These are phyloP conservation scores for Hyles euphorbiae DNA, from an alignment of 1,140 invertebrate species.

Conservation along the genomic window DNA sequence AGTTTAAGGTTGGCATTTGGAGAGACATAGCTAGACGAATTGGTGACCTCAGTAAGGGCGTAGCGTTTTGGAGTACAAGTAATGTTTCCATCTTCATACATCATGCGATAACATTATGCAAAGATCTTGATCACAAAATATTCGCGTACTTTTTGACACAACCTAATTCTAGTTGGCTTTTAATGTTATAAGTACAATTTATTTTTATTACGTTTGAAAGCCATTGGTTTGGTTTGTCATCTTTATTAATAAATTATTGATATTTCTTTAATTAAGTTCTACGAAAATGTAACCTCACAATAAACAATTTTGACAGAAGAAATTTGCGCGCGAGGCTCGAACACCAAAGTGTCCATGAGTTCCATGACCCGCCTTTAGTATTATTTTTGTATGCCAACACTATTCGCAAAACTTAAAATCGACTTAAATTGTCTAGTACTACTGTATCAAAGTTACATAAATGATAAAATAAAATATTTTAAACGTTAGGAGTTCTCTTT, in stretches of 20 bases:
- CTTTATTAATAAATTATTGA: background rate
- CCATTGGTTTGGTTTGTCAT: background rate
- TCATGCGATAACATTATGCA: conserved; percentile 70
- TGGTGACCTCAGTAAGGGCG: conserved; percentile 74
- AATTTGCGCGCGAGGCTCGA: conserved; percentile 58
- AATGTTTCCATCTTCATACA: conserved; percentile 72
- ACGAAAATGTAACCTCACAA: conserved; percentile 43
- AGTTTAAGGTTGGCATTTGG: conserved; percentile 77
- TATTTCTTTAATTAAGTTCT: conserved; percentile 7
- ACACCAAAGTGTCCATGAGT: background rate
- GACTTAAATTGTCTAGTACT: too few relatives aligned
- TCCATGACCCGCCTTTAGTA: background rate
- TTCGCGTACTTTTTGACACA: conserved; percentile 68
- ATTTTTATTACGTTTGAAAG: background rate
- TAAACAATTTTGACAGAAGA: conserved; percentile 65
- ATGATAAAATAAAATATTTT: too few relatives aligned
- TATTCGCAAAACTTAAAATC: too few relatives aligned
- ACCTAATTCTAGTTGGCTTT: conserved; percentile 51
- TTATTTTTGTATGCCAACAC: too few relatives aligned
- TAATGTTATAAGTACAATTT: background rate
- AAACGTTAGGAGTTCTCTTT: too few relatives aligned
- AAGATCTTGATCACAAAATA: conserved; percentile 50
- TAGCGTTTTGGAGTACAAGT: conserved; percentile 74
- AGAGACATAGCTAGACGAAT: conserved; percentile 73
- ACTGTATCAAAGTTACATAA: too few relatives aligned